Percentiles rank a stretch among this genome's conserved stretches.
phyloP scores from a whole-genome alignment of 2,888 invertebrate genomes.

The Eupsilia transversa region DNA sequence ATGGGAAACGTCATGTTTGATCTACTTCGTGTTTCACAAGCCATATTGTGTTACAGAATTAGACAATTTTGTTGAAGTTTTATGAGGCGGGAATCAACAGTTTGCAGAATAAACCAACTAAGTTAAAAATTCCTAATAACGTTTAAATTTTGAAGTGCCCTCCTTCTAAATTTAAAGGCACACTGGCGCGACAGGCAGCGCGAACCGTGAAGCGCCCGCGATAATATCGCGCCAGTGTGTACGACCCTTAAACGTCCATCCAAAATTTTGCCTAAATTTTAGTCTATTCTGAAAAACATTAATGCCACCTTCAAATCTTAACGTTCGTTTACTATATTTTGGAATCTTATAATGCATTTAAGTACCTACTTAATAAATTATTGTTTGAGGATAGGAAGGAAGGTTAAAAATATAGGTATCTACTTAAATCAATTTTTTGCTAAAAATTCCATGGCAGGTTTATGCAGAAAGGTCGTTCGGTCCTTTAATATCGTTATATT shows the following conservation, averaged over 20 bases:
- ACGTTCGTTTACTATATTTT: neutral
- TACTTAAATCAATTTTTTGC: neutral
- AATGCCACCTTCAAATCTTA: neutral
- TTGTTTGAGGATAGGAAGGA: neutral
- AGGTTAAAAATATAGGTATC: neutral
- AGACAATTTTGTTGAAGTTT: slow-evolving; percentile 4
- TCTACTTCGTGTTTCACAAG: slow-evolving; percentile 67
- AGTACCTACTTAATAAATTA: neutral
- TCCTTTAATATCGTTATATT: too few species aligned
- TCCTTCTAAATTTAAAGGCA: too few species aligned
- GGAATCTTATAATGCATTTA: too few species aligned
- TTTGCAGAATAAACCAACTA: slow-evolving; percentile 8
- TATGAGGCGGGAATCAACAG: neutral
- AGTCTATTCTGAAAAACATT: neutral
- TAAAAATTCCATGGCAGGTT: neutral
- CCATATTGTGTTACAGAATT: slow-evolving; percentile 30
- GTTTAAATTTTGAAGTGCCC: too few species aligned
- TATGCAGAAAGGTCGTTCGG: too few species aligned
- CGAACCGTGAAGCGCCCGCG: too few species aligned
- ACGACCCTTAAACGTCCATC: too few species aligned
- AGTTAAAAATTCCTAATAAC: too few species aligned
- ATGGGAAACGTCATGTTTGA: slow-evolving; percentile 83
- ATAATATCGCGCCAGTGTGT: too few species aligned
- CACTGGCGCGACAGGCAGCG: too few species aligned
- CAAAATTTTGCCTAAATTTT: neutral